phyloP scores from a whole-genome alignment of 2,797 vertebrate species.

The Falco concolor region DNA sequence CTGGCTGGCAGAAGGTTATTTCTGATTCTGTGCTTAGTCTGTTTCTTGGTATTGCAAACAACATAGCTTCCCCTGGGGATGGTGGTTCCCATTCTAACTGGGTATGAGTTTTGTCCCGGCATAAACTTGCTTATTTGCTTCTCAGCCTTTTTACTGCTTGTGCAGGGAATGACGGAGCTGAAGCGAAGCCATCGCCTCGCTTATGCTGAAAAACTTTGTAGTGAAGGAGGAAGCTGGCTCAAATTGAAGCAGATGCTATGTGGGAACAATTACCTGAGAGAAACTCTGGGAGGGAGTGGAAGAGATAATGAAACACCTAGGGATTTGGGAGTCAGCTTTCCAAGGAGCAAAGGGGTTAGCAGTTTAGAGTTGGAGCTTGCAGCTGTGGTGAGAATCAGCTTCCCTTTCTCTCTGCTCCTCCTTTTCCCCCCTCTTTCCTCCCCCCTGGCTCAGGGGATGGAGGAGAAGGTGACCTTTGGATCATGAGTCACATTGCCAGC shows the following conservation, averaged over 20 bases:
- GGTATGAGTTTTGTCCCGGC: background rate
- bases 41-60: background rate
- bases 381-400: constrained; percentile 46
- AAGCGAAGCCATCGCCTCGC: background rate
- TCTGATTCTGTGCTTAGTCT: background rate
- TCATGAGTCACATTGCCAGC: background rate
- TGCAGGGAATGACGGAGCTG: background rate
- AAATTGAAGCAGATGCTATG: constrained; percentile 55
- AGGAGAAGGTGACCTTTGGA: background rate
- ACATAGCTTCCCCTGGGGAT: background rate
- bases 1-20: background rate
- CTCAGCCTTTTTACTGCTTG: background rate
- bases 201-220: background rate
- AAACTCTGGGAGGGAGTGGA: constrained; percentile 31
- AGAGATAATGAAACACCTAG: constrained; percentile 65
- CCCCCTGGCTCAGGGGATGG: background rate
- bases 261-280: constrained; percentile 68
- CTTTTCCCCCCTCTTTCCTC: background rate
- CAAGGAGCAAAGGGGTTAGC: constrained; percentile 44
- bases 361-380: constrained; percentile 21
- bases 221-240: constrained; percentile 42
- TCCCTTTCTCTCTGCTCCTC: background rate
- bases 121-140: background rate
- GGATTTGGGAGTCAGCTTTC: constrained; percentile 62
- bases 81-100: background rate